Evolutionary conservation across 2,113 vertebrate species (phyloP), one percentile per base, ranked within the genome.

Genomic region (Orientallactaga bullata): DNA sequence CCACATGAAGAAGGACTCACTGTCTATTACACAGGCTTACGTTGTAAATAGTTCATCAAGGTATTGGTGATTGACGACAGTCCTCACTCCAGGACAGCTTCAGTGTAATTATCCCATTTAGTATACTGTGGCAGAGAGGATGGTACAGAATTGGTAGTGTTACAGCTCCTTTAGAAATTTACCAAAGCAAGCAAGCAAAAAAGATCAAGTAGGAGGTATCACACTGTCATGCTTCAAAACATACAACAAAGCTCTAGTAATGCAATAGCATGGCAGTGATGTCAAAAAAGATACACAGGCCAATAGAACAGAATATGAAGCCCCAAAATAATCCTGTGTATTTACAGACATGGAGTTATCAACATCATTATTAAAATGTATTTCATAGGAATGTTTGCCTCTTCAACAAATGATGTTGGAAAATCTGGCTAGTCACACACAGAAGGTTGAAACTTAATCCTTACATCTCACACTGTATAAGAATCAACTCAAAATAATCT

Each of bases 91-190:
- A 0, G 1, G 37, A 71, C 68, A 42, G 2, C 15, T 66, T 66
- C 58, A 28, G 5, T n/a, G 24, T n/a, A 23, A 47, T 47, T 47
- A 47, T 65, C 37, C 5, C 47, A 35, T 8, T 58, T 82, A 58
- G 47, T 35, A 88, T 20, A 39, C 2, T 47, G 26, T 84, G 65
- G 11, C 68, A 89, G 7, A 73, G 1, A 79, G 2, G 24, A 2
- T 3, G 51, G 61, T 15, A 5, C 0, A 72, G 69, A 3, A 16
- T 42, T 66, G 5, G 24, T 18, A 97, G 94, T 97, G 89, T 94
- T 95, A 96, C 97, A 97, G 96, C 94, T 98, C 92, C 97, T 98
- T 98, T 97, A 93, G 97, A 97, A 55, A 98, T 97, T 98, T 98
- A 96, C 39, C 66, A 51, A 78, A 65, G 30, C 26, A 24, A 84